Evolutionary conservation across 2,888 invertebrate species (phyloP).

Genomic region (Hyles lineata): DNA sequence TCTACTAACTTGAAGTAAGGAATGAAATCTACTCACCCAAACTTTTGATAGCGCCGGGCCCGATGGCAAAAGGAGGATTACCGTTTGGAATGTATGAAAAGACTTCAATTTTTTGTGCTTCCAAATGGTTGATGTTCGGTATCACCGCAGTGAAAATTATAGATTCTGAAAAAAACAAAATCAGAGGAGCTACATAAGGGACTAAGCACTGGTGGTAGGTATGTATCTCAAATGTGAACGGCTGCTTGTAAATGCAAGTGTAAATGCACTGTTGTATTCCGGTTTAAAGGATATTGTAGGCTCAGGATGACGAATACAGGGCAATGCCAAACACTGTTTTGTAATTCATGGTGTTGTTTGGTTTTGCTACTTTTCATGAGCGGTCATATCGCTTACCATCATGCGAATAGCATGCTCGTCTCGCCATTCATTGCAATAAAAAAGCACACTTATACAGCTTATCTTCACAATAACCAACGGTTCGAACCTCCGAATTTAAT

Average conservation of each 20-base stretch:
- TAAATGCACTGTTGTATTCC: no score
- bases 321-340: no score
- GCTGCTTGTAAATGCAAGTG: no score
- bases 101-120: slow-evolving; percentile 32
- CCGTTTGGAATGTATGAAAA: slow-evolving; percentile 29
- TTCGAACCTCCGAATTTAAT: background rate
- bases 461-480: background rate
- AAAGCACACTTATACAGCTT: no score
- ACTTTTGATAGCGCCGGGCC: slow-evolving; percentile 23
- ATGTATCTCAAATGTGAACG: no score
- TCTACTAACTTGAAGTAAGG: background rate
- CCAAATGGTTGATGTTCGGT: slow-evolving; percentile 32
- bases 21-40: background rate
- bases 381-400: no score
- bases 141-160: slow-evolving; percentile 34
- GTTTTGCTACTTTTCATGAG: no score
- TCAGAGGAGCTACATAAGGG: background rate
- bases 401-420: no score
- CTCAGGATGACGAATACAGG: no score
- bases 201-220: background rate
- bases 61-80: slow-evolving; percentile 26
- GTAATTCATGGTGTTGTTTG: no score
- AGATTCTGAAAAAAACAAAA: slow-evolving; percentile 31
- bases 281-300: no score
- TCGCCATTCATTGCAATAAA: no score